These are phyloP conservation scores for Psittacula echo DNA, from an alignment of 2,797 vertebrate species.

Conservation along the genomic window DNA sequence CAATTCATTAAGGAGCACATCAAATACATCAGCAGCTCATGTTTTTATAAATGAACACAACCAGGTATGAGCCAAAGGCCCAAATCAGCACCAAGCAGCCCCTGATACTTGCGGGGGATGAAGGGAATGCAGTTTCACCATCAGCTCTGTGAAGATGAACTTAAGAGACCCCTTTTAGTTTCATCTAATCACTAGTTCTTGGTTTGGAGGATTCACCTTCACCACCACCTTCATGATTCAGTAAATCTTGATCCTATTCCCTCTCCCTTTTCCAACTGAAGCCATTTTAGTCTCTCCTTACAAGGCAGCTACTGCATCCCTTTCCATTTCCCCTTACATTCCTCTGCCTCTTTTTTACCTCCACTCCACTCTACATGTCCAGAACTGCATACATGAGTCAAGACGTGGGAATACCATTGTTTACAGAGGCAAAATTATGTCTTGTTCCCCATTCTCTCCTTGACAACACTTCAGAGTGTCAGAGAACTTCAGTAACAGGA, in stretches of 20 bases:
- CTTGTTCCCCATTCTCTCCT: not conserved
- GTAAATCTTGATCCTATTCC: not conserved
- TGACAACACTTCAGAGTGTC: not conserved
- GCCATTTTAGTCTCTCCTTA: not conserved
- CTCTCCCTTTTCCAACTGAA: not conserved
- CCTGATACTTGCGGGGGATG: fast-evolving
- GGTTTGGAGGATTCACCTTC: not conserved
- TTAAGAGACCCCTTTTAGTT: not conserved
- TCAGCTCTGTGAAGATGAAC: not conserved
- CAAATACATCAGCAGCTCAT: not conserved
- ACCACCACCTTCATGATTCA: not conserved
- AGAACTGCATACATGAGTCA: not conserved
- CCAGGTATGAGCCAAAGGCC: not conserved
- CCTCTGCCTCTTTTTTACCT: not conserved
- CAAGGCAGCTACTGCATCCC: not conserved
- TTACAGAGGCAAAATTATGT: not conserved
- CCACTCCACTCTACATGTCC: not conserved
- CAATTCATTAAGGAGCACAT: not conserved
- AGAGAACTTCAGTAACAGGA: not conserved
- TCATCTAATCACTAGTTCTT: not conserved
- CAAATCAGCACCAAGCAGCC: not conserved
- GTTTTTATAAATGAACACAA: not conserved
- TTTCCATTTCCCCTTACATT: not conserved
- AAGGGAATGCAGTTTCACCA: not conserved
- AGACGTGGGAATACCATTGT: not conserved